Conservation (phyloP, 2,888 invertebrate genomes). For the Tortrix viridana region DNA sequence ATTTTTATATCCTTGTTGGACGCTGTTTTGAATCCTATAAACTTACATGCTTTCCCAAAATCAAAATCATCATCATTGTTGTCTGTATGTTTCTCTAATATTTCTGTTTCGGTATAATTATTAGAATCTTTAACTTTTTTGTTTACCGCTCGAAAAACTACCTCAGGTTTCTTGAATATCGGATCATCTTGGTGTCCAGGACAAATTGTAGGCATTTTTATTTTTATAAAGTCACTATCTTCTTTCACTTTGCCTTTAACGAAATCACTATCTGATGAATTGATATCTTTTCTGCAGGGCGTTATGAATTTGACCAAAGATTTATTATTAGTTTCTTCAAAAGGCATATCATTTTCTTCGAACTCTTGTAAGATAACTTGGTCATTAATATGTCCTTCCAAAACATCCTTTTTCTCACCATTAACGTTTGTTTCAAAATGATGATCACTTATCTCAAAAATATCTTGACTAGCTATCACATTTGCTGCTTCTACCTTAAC, state of each 20-base stretch:
- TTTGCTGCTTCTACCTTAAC: slow-evolving; percentile 4
- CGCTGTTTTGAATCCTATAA: slow-evolving; percentile 55
- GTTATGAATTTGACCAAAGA: slow-evolving; percentile 52
- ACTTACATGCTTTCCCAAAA: slow-evolving; percentile 10
- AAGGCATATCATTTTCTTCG: slow-evolving; percentile 40
- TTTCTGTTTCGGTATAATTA: neutral
- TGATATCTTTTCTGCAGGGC: slow-evolving; percentile 57
- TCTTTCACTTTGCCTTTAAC: slow-evolving; percentile 48
- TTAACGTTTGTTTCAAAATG: slow-evolving; percentile 43
- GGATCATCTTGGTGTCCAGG: neutral
- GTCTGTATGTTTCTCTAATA: neutral
- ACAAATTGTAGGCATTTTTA: neutral
- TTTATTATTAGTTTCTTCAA: slow-evolving; percentile 17
- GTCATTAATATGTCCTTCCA: slow-evolving; percentile 19
- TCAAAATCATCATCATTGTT: neutral
- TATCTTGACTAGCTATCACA: slow-evolving; percentile 14
- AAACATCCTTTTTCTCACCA: slow-evolving; percentile 45
- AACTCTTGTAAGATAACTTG: slow-evolving; percentile 41
- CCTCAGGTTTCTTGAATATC: slow-evolving; percentile 4
- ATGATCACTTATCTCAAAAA: slow-evolving; percentile 38
- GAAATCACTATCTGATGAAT: slow-evolving; percentile 48
- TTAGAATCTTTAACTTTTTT: too few species aligned
- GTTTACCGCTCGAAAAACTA: neutral
- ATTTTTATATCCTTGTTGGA: slow-evolving; percentile 53
- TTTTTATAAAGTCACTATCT: slow-evolving; percentile 27